Base-by-base conservation (phyloP, 2,113 vertebrate genomes). In the Ranitomeya imitator region DNA sequence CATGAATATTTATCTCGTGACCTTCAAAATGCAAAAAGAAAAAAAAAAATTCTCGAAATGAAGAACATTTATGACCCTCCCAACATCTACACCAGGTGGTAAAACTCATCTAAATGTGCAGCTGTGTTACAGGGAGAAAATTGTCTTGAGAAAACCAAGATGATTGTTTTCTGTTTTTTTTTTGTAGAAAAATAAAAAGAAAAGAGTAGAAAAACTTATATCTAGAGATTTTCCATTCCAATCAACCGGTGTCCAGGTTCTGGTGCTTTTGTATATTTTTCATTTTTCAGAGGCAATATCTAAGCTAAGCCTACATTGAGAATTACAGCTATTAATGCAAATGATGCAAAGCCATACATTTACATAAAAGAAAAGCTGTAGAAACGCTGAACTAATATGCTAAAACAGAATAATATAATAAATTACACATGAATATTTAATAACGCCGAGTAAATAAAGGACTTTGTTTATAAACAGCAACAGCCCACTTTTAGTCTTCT, bases 391-490 rank as follows among this genome's bases (percentile, higher is more conserved):
- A 67, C 82, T 92, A 86, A 89, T 91, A 92, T 93, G 90, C 89
- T 90, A 91, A 90, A 90, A 89, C 87, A 79, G 67, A 83, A 90
- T 71, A 91, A 90, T 86, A 91, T 91, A 91, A 91, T 89, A 91
- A 90, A 90, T 92, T 91, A 90, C 89, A 87, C 91, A 90, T 93
- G 92, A 93, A 93, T 93, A 90, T 86, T 91, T 93, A 85, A 91
- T 79, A 67, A 92, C 88, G 57, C 71, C 71, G 59, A 69, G 91
- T 89, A 92, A 79, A 87, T 91, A 90, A 93, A 90, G 83, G 88
- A 93, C 90, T 90, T 10, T 85, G 74, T 84, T 89, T 54, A 79
- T 79, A 89, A 89, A 67, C 60, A 63, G 77, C 37, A 82, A 71
- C 78, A 82, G 52, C 69, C 52, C 45, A 79, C 18, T 85, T 54